Percentiles rank a stretch among this genome's conserved stretches.
phyloP scores from a whole-genome alignment of 1,140 invertebrate genomes.

The Drosophila sechellia region DNA sequence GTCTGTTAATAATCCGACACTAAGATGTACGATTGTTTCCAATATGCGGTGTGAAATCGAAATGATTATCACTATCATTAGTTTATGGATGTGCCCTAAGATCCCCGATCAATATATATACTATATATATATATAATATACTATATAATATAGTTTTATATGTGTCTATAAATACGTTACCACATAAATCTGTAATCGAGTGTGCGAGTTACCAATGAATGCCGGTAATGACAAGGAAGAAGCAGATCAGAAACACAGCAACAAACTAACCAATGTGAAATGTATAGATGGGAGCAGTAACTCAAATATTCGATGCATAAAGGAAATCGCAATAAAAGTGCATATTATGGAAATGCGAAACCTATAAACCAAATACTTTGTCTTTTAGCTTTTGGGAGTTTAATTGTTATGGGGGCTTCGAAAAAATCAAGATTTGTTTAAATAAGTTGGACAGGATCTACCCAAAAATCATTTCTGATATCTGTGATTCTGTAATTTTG shows the following conservation, averaged over 20 bases:
- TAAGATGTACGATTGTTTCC: slow-evolving; percentile 23
- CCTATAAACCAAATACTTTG: slow-evolving; percentile 4
- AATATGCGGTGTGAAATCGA: slow-evolving; percentile 17
- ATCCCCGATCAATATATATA: slow-evolving; percentile 60
- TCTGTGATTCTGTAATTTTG: no score
- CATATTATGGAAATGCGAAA: slow-evolving; percentile 49
- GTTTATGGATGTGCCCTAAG: slow-evolving; percentile 54
- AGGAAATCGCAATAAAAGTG: slow-evolving; percentile 48
- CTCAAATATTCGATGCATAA: slow-evolving; percentile 45
- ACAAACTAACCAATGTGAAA: slow-evolving; percentile 57
- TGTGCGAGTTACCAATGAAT: slow-evolving; percentile 34
- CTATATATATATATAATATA: slow-evolving; percentile 15
- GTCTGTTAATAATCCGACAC: neutral
- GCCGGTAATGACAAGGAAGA: slow-evolving; percentile 8
- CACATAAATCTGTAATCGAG: slow-evolving; percentile 44
- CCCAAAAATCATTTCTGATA: no score
- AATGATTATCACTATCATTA: slow-evolving; percentile 45
- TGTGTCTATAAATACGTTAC: slow-evolving; percentile 57
- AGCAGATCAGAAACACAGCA: slow-evolving; percentile 39
- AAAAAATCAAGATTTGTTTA: no score
- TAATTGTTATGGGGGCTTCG: no score
- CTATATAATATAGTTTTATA: slow-evolving; percentile 67
- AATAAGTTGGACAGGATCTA: no score
- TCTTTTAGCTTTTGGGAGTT: neutral
- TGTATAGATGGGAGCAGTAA: slow-evolving; percentile 38